Evolutionary conservation across 2,888 invertebrate genomes (phyloP), one percentile per base, ranked within the genome.

Genomic region (Brachylomia viminalis): DNA sequence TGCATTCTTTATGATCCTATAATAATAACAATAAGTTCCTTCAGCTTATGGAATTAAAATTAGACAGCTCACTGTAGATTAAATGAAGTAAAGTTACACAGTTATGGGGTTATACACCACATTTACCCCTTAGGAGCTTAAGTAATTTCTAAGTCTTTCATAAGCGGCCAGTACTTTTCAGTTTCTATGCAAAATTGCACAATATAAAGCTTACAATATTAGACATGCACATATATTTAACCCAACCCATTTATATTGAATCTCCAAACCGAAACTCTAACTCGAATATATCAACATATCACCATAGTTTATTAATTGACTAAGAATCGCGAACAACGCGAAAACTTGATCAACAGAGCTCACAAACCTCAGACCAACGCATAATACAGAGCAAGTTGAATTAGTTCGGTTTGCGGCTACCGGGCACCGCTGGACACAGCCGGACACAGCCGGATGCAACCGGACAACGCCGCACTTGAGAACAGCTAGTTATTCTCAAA

Each of bases 361-460:
- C 42, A 54, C 49, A 67, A 79, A 72, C 77, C 79, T 64, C 64
- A 56, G 42, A 77, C 70, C 81, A 30, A 80, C 69, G 82, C 70
- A 58, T 80, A 62, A 71, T 77, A 80, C 82, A 27, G 82, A 56
- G 77, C 61, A 82, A 80, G 70, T 80, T 77, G 80, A 80, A 80
- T 80, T 82, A 80, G 80, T 77, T 80, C 52, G 30, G 70, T 52
- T 70, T 77, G 65, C 52, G 59, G 56, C 80, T 52, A 82, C 80
- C 70, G 81, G 69, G 75, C 80, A 27, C n/a, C 11, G 52, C 20
- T 45, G 58, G 52, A 75, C 66, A 10, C 49, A 7, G 42, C 78
- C 78, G 78, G 77, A 62, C 42, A n/a, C 17, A 3, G 42, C 54
- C 66, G 54, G n/a, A n/a, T n/a, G n/a, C n/a, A n/a, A n/a, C n/a